These are phyloP conservation scores for Lota lota DNA, from an alignment of 2,113 vertebrate species.

Conservation along the genomic window DNA sequence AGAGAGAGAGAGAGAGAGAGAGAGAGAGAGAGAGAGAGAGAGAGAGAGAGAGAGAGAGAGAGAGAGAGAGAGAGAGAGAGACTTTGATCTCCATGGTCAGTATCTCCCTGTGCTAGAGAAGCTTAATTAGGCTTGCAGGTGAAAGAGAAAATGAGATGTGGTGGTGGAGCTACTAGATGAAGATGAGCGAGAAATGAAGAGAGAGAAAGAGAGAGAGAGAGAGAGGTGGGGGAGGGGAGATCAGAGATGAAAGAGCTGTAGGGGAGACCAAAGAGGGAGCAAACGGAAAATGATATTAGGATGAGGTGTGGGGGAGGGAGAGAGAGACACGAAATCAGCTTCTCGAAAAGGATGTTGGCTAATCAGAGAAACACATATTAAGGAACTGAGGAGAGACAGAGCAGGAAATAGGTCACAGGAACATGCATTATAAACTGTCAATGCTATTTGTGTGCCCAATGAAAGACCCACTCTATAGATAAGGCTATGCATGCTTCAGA, in stretches of 20 bases:
- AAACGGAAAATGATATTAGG: conserved; percentile 13
- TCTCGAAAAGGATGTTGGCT: too few relatives aligned
- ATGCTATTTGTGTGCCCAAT: neutral
- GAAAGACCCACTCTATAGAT: conserved; percentile 8
- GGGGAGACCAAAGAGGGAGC: too few relatives aligned
- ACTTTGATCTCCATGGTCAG: neutral
- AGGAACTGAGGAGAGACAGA: neutral
- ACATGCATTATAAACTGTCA: neutral
- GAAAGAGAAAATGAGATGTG: conserved; percentile 23
- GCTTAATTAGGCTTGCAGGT: neutral
- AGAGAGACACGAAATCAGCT: neutral
- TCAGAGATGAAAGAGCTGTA: too few relatives aligned
- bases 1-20: conserved; percentile 17
- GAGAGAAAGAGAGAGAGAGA: conserved; percentile 10
- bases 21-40: conserved; percentile 28
- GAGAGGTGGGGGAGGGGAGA: neutral
- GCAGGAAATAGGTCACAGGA: neutral
- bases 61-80: neutral
- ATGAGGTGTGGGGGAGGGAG: conserved; percentile 15
- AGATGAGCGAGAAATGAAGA: conserved; percentile 24
- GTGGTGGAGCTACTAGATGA: conserved; percentile 11
- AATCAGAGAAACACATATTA: neutral
- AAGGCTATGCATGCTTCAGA: neutral
- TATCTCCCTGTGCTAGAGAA: too few relatives aligned
- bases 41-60: conserved; percentile 16